A percentile compares a stretch with the other conserved stretches of the same genome.
phyloP scores from a whole-genome alignment of 2,113 vertebrate species.

The Sterrhoptilus dennistouni region DNA sequence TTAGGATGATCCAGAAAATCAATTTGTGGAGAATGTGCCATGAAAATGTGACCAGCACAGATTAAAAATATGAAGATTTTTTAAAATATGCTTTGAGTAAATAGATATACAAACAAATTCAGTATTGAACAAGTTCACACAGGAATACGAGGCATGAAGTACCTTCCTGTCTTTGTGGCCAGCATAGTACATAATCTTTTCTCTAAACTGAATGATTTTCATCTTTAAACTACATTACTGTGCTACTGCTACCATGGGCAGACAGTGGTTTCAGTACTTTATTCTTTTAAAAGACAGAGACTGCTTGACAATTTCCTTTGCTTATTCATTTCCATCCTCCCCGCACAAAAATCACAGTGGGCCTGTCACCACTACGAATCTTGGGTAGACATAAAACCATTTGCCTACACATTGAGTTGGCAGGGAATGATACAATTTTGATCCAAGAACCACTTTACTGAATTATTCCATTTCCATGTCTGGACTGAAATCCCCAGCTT shows the following conservation, averaged over 20 bases:
- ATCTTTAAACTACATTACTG: neutral
- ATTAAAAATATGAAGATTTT: neutral
- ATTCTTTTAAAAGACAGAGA: neutral
- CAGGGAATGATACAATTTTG: neutral
- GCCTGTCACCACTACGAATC: neutral
- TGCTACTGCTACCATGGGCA: neutral
- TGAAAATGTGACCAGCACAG: neutral
- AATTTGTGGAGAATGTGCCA: neutral
- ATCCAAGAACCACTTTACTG: neutral
- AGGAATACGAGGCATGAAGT: accelerated
- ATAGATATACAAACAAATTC: neutral
- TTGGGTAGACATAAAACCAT: neutral
- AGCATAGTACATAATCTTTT: neutral
- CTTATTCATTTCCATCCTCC: neutral
- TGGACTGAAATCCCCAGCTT: neutral
- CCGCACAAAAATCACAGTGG: neutral
- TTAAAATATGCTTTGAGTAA: neutral
- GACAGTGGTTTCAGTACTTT: neutral
- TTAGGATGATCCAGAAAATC: neutral
- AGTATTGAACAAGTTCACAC: neutral
- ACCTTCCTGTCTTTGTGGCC: neutral
- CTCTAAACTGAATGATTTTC: neutral
- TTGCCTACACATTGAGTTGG: neutral
- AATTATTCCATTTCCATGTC: neutral
- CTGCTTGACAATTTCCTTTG: neutral